Percentiles rank a stretch among this genome's conserved stretches.
phyloP scores from a whole-genome alignment of 64 coral and sea anemone genomes.

The Montipora sp. region DNA sequence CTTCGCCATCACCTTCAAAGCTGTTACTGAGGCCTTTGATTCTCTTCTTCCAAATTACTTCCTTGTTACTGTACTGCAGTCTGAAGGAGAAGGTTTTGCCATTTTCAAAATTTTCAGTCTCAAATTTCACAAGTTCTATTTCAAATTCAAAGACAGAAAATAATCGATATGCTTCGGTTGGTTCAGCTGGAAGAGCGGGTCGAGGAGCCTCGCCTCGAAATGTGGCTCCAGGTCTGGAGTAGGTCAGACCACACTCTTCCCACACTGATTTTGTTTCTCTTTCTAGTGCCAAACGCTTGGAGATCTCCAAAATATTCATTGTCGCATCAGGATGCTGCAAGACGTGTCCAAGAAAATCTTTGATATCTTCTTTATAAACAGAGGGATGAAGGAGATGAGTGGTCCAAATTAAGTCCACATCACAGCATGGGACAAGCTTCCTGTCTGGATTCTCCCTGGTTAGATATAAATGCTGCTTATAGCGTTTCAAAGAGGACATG shows the following conservation, averaged over 20 bases:
- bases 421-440: conserved; percentile 65
- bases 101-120: conserved; percentile 22
- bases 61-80: not conserved
- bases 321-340: conserved; percentile 59
- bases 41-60: conserved; percentile 15
- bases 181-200: conserved; percentile 7
- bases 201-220: conserved; percentile 69
- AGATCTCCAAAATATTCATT: conserved; percentile 38
- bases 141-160: conserved; percentile 44
- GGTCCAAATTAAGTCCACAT: conserved; percentile 75
- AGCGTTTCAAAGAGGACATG: conserved; percentile 48
- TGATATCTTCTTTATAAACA: conserved; percentile 55
- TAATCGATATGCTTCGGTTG: conserved; percentile 2
- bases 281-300: conserved; percentile 40
- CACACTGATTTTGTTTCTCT: conserved; percentile 52
- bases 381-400: conserved; percentile 64
- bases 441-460: conserved; percentile 42
- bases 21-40: not conserved
- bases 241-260: conserved; percentile 20
- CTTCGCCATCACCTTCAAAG: not conserved
- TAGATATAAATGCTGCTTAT: conserved; percentile 54
- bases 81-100: conserved; percentile 20
- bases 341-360: conserved; percentile 41
- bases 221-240: conserved; percentile 34
- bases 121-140: conserved; percentile 9